These are phyloP conservation scores for Dolichomitus sp. DNA, from an alignment of 2,888 invertebrate genomes.

Conservation along the genomic window DNA sequence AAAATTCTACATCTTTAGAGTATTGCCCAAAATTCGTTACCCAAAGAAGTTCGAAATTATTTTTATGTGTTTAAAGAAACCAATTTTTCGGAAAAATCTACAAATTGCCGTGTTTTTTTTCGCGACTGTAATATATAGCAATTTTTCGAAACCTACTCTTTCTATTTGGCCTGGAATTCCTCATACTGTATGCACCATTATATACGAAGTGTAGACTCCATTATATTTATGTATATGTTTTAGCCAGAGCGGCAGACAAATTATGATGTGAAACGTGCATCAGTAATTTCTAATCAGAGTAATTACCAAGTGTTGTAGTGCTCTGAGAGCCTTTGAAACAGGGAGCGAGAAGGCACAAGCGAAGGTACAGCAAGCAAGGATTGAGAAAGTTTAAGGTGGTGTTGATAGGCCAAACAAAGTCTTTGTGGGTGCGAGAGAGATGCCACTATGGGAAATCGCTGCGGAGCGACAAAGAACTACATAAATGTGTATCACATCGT, in stretches of 20 bases:
- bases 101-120: too few relatives aligned
- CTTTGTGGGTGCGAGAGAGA: background rate
- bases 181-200: background rate
- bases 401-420: background rate
- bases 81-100: too few relatives aligned
- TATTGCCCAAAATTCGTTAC: too few relatives aligned
- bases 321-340: conserved; percentile 1
- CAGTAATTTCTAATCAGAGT: conserved; percentile 76
- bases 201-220: background rate
- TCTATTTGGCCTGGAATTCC: background rate
- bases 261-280: conserved; percentile 60
- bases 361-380: conserved; percentile 2
- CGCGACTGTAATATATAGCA: too few relatives aligned
- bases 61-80: too few relatives aligned
- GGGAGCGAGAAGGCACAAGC: conserved; percentile 26
- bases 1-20: too few relatives aligned
- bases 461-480: background rate
- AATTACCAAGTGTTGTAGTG: conserved; percentile 69
- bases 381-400: conserved; percentile 13
- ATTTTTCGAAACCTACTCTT: too few relatives aligned
- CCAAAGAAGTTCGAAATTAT: too few relatives aligned
- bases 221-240: conserved; percentile 18
- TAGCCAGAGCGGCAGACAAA: conserved; percentile 30
- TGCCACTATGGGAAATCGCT: background rate
- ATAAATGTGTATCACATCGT: background rate